These are phyloP conservation scores for Mixornis gularis DNA, from an alignment of 2,113 vertebrate species.

Conservation along the genomic window DNA sequence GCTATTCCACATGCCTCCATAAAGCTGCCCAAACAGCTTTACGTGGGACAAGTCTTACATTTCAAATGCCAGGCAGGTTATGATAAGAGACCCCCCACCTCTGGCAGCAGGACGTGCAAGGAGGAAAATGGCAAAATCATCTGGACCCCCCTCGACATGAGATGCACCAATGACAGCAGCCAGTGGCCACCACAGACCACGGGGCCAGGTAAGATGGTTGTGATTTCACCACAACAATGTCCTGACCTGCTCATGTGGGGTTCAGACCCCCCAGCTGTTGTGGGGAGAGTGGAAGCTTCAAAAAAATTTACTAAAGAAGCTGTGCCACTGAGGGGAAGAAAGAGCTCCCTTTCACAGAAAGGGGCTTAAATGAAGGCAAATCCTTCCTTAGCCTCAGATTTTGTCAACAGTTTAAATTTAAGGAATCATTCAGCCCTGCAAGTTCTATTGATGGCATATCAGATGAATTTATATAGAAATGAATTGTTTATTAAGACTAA, in stretches of 20 bases:
- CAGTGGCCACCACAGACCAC: background rate
- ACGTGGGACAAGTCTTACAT: background rate
- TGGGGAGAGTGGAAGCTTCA: background rate
- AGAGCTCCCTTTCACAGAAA: background rate
- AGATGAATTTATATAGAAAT: background rate
- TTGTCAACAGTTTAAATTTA: background rate
- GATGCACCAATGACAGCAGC: background rate
- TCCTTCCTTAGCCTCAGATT: background rate
- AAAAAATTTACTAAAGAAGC: background rate
- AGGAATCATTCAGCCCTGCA: background rate
- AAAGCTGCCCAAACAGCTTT: rapidly evolving
- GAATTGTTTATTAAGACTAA: background rate
- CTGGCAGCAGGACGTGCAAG: background rate
- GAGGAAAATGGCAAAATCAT: background rate
- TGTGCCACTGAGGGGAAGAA: background rate
- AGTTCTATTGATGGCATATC: background rate
- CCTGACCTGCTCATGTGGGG: background rate
- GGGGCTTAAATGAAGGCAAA: background rate
- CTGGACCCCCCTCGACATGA: background rate
- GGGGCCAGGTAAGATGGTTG: background rate
- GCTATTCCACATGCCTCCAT: background rate
- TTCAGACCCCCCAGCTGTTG: rapidly evolving
- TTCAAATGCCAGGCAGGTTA: constrained; percentile 3
- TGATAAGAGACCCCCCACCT: background rate
- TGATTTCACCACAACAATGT: background rate